phyloP scores from a whole-genome alignment of 2,113 vertebrate genomes.

The Neodontobutis hainanensis region DNA sequence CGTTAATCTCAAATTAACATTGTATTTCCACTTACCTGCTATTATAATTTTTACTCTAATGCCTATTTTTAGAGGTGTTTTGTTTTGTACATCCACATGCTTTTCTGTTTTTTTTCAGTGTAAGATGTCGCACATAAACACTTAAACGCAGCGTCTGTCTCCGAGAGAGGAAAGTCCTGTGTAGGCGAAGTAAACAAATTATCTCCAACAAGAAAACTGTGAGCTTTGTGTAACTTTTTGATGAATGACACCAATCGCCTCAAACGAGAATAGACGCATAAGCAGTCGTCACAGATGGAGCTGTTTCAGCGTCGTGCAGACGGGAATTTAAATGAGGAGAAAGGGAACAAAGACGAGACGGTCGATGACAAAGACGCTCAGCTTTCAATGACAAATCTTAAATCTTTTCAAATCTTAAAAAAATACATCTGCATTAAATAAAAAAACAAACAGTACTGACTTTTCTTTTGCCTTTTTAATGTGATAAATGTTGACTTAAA shows the following conservation, averaged over 20 bases:
- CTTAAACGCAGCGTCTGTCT: background rate
- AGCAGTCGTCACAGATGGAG: constrained; percentile 3
- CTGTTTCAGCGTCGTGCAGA: background rate
- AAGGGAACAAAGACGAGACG: background rate
- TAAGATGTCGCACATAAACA: background rate
- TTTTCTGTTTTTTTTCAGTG: background rate
- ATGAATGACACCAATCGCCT: constrained; percentile 39
- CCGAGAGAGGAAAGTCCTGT: background rate
- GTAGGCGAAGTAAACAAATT: constrained; percentile 5
- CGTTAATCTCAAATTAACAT: no score
- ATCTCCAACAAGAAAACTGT: background rate
- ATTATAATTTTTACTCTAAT: background rate
- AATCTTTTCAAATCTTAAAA: no score
- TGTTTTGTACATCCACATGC: background rate
- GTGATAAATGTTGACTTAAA: no score
- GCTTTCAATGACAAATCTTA: no score
- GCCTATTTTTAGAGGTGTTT: background rate
- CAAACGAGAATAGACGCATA: background rate
- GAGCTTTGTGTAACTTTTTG: constrained; percentile 23
- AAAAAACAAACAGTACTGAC: no score
- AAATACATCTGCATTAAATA: no score
- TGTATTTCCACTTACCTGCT: no score
- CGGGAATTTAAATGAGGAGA: background rate
- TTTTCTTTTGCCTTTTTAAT: no score
- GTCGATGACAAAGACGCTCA: no score